Base-by-base conservation (phyloP, 1,140 invertebrate species). In the Apis florea region DNA sequence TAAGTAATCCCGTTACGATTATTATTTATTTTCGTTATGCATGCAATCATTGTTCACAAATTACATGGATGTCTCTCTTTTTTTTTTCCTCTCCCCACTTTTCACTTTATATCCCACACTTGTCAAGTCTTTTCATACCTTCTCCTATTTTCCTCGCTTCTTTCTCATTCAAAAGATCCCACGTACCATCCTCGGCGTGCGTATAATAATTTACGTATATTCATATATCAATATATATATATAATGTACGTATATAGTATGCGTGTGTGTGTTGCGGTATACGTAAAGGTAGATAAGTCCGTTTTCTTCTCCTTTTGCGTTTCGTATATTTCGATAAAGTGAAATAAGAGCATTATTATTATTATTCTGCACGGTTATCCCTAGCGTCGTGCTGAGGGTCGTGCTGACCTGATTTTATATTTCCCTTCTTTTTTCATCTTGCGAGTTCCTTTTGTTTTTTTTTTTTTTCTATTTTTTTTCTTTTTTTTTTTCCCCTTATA, bases 191-290 rank as follows among this genome's bases (percentile, higher is more conserved):
- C 79, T 86, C 49, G 83, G 73, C 74, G 84, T 85, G 80, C 66
- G 75, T 85, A 75, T 83, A 85, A 79, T 83, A 85, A 83, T 74
- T 78, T 85, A 84, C 68, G 59, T 88, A 89, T 80, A 80, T 47
- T 79, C 87, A 85, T 70, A 86, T 83, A 79, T 85, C 71, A 75
- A 86, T 61, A 68, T 83, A 73, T 82, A 76, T 78, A 70, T 76
- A 79, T 76, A 47, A 69, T 64, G 40, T 64, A 53, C 17, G 49
- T 86, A 79, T 83, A 79, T 81, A 85, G 71, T 58, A 72, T 82
- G 73, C n/a, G 79, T 64, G 63, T 83, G 68, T 79, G 66, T 83
- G 61, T 81, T 78, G 73, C 70, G 59, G 56, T 77, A 79, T 83
- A 68, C 81, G 68, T 74, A 70, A 68, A 85, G 49, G 47, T 76